Evolutionary conservation across 2,888 invertebrate species (phyloP).

Genomic region (Sphecodes monilicornis): DNA sequence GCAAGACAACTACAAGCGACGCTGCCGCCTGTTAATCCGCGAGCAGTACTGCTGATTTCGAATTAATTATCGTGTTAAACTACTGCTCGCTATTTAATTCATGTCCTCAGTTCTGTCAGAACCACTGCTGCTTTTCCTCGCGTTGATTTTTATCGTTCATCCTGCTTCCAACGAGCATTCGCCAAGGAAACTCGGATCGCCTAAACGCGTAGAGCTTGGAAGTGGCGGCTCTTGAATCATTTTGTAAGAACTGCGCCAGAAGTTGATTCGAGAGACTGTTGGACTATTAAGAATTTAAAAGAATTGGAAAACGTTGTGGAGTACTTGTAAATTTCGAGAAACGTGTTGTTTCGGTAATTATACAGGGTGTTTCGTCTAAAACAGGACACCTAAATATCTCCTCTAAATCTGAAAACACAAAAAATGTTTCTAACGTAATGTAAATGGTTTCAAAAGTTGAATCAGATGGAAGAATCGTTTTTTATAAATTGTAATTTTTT

Average conservation of each 20-base stretch:
- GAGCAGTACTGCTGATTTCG: conserved; percentile 48
- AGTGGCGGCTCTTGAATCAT: conserved; percentile 1
- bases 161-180: background rate
- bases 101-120: conserved; percentile 1
- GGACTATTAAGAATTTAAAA: background rate
- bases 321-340: background rate
- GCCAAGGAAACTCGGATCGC: background rate
- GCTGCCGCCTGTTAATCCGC: conserved; percentile 48
- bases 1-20: conserved; percentile 33
- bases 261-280: conserved; percentile 5
- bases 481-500: too few relatives aligned
- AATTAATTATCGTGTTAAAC: conserved; percentile 58
- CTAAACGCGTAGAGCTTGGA: background rate
- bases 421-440: too few relatives aligned
- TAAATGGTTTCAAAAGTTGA: too few relatives aligned
- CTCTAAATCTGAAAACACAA: too few relatives aligned
- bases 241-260: background rate
- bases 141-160: conserved; percentile 10
- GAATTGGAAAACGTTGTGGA: background rate
- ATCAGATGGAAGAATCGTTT: too few relatives aligned
- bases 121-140: background rate
- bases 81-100: conserved; percentile 45
- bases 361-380: too few relatives aligned
- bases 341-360: background rate
- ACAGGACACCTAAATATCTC: too few relatives aligned